These are phyloP conservation scores for Trissolcus basalis DNA, from an alignment of 1,140 invertebrate genomes.

Conservation along the genomic window DNA sequence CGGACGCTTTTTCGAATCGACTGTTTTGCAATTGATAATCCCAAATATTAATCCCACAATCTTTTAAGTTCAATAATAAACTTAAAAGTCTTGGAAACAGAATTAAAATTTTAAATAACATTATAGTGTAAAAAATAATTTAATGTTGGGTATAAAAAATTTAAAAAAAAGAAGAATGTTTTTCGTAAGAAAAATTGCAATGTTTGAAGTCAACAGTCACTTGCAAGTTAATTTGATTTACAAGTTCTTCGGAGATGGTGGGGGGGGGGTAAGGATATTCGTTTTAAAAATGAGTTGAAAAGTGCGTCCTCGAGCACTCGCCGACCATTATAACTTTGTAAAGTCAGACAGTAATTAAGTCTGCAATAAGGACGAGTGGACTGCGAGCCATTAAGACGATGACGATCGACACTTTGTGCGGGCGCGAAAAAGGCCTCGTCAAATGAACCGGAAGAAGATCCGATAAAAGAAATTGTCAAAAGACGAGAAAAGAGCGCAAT, in stretches of 20 bases:
- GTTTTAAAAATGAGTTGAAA: too few relatives aligned
- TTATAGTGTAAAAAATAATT: too few relatives aligned
- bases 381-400: slow-evolving; percentile 71
- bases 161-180: too few relatives aligned
- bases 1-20: slow-evolving; percentile 2
- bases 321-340: slow-evolving; percentile 75
- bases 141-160: too few relatives aligned
- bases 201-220: too few relatives aligned
- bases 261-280: too few relatives aligned
- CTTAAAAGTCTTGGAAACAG: too few relatives aligned
- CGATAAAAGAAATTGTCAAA: slow-evolving; percentile 76
- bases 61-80: too few relatives aligned
- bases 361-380: slow-evolving; percentile 75
- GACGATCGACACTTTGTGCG: slow-evolving; percentile 75
- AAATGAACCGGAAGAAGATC: slow-evolving; percentile 74
- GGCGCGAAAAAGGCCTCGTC: slow-evolving; percentile 71
- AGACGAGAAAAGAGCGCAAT: slow-evolving; percentile 44
- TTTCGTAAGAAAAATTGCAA: too few relatives aligned
- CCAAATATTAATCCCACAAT: slow-evolving; percentile 1
- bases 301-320: slow-evolving; percentile 43
- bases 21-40: slow-evolving; percentile 12
- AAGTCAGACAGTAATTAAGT: slow-evolving; percentile 76
- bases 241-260: too few relatives aligned
- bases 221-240: too few relatives aligned
- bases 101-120: too few relatives aligned